phyloP scores from a whole-genome alignment of 64 coral and sea anemone genomes.

The Stichodactyla mertensii region DNA sequence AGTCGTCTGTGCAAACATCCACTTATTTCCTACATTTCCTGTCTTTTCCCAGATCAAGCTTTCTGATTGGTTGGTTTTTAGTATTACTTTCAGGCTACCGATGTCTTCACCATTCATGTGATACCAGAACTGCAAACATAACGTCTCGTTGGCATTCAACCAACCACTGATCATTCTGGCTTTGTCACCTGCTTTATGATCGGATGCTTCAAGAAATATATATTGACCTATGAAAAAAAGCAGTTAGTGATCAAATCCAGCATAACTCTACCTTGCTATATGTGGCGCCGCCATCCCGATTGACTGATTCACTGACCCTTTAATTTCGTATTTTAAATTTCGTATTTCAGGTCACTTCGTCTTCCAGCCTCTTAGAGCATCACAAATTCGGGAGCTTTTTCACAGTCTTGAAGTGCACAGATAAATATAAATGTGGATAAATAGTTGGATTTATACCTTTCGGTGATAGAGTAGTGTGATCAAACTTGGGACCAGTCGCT shows the following conservation, averaged over 20 bases:
- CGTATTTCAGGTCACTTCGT: too few species aligned
- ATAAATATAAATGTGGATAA: not conserved
- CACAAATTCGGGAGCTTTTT: too few species aligned
- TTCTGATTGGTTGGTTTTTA: slow-evolving; percentile 24
- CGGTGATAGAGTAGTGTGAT: slow-evolving; percentile 29
- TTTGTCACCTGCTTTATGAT: not conserved
- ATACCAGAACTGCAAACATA: slow-evolving; percentile 24
- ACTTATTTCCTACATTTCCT: not conserved
- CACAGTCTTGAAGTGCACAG: too few species aligned
- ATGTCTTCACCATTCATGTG: slow-evolving; percentile 17
- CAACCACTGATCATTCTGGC: not conserved
- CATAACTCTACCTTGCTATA: not conserved
- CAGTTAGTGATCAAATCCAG: not conserved
- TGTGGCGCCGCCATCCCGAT: too few species aligned
- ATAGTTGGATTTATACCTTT: not conserved
- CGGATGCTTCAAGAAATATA: not conserved
- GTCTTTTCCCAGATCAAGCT: not conserved
- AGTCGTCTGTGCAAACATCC: slow-evolving; percentile 7
- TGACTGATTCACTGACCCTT: too few species aligned
- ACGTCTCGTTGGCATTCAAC: not conserved
- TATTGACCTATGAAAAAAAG: not conserved
- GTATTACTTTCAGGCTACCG: not conserved
- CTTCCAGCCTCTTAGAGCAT: too few species aligned
- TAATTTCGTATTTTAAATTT: too few species aligned
- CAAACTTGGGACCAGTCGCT: slow-evolving; percentile 33